Base-by-base conservation (phyloP, 2,113 vertebrate genomes). In the Melanerpes formicivorus region DNA sequence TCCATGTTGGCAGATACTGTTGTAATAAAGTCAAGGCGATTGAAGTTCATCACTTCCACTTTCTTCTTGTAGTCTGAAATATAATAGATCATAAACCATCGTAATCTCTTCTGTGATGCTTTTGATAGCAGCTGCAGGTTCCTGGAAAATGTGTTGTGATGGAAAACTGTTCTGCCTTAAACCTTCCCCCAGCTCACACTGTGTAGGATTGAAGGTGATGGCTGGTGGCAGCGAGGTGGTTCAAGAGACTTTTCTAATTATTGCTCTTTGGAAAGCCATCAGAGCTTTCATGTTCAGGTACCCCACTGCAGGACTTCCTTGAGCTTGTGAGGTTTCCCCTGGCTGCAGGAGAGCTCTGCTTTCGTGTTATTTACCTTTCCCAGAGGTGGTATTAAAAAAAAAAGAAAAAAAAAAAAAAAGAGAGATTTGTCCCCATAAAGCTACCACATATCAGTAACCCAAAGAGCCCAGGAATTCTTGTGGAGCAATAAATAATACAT, bases 361-460 rank as follows among this genome's bases (percentile, higher is more conserved):
- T 87, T 90, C 48, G 52, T 74, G 62, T 92, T 90, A 72, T 72
- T 85, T 85, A 92, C 55, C 64, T 32, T 89, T 84, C 58, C 79
- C 55, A 74, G 58, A 81, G n/a, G 30, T 67, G n/a, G 30, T 67
- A 62, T 54, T 62, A 71, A 90, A 76, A 87, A 82, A 44, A 52
- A 44, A 44, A 44, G 6, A 44, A 15, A 16, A 76, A 87, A 82
- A 44, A 52, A 81, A 83, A 42, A 42, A 44, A 44, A 44, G 6
- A 44, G 6, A 16, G 6, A 26, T 75, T 93, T 71, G 42, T 85
- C 27, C 32, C 55, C 37, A 12, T 65, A 60, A 40, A 81, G 69
- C 76, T 89, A 30, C 30, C 12, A 71, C 13, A 6, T 46, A 75
- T 4, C 65, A 48, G 30, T 85, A 75, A 83, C 21, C 30, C 3